Evolutionary conservation across 2,888 invertebrate species (phyloP), one percentile per base, ranked within the genome.

Genomic region (Boloria selene): DNA sequence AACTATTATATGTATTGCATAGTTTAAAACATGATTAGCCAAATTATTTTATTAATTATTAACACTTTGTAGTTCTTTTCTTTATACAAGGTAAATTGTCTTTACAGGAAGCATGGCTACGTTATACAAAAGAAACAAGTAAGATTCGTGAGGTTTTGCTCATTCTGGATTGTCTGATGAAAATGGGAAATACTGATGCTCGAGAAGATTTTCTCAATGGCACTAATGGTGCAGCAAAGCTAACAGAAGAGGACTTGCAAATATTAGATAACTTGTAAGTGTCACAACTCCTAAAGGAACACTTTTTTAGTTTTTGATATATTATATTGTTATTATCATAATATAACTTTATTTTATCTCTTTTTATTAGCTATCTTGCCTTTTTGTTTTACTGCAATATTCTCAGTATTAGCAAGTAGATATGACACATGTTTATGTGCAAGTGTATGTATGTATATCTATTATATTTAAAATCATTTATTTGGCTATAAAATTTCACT

Each of bases 181-280:
- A 95, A 85, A 95, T 98, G 93, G 96, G 95, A 42, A 93, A 91
- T 60, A 94, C 95, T 60, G 93, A 93, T 70, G 95, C 96, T 17
- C 94, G 98, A 60, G 95, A 95, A 67, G 97, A 98, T 82, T 98
- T 98, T 83, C 86, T 97, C 61, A 93, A 94, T 75, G 98, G 98
- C 61, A 92, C 94, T 60, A 97, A 97, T 87, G 97, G 97, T 66
- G 98, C 98, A 73, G 93, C 95, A 65, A 95, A 96, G 86, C 87
- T 98, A 67, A 94, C 95, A 14, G 94, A 96, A 76, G 94, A 93
- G 47, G 97, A 98, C 78, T 86, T 98, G 53, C 94, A 95, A 71
- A 93, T 94, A 68, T 87, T 97, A 72, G 96, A 96, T 82, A 94
- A 95, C 77, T 89, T 96, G 92, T 96, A 92, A 88, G 91, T 86